Evolutionary conservation across 2,113 vertebrate species (phyloP).

Genomic region (Semicossyphus pulcher): DNA sequence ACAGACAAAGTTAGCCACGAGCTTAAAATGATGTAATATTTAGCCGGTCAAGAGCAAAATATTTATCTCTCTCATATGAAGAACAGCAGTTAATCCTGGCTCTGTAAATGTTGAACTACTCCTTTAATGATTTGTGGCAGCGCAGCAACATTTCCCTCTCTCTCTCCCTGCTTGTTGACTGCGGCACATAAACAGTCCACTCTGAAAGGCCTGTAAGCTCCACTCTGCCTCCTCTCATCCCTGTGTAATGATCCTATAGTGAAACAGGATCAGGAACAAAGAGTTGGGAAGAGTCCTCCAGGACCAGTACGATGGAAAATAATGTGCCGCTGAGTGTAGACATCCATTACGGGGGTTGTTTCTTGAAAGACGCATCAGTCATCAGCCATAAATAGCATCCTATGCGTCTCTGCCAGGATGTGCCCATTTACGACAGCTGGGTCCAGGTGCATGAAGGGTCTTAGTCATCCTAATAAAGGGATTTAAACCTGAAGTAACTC

Average conservation of each 20-base stretch:
- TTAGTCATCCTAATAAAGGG: background rate
- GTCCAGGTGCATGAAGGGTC: background rate
- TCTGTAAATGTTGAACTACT: background rate
- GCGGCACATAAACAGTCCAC: conserved; percentile 15
- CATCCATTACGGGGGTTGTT: conserved; percentile 63
- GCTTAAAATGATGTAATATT: no score
- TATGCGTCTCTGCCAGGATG: conserved; percentile 35
- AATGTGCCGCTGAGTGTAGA: conserved; percentile 47
- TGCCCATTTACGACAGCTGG: conserved; percentile 22
- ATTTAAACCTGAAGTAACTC: background rate
- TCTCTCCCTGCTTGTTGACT: background rate
- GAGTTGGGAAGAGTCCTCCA: conserved; percentile 51
- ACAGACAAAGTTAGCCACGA: no score
- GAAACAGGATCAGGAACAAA: conserved; percentile 69
- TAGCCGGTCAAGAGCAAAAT: no score
- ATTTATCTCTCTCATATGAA: background rate
- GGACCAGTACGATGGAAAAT: conserved; percentile 57
- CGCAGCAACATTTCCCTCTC: background rate
- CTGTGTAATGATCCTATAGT: conserved; percentile 48
- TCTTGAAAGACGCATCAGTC: conserved; percentile 58
- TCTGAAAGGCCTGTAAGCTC: conserved; percentile 33
- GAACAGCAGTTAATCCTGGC: background rate
- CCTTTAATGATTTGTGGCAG: background rate
- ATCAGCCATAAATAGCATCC: conserved; percentile 38
- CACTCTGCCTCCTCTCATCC: conserved; percentile 20